Conservation (phyloP, 2,113 vertebrate genomes). For the Brevimyrus niger region DNA sequence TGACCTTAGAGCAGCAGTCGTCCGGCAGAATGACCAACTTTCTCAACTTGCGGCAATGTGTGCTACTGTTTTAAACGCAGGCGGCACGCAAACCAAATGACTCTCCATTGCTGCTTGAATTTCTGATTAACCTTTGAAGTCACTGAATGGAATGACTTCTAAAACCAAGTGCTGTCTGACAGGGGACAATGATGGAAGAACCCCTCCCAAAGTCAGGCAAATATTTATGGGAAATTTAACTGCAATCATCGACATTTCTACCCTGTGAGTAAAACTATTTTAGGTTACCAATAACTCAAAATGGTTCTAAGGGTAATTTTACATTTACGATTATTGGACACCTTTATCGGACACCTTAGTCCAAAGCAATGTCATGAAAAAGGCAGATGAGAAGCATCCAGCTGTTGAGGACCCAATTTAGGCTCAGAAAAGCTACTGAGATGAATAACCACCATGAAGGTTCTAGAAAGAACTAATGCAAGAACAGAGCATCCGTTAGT, state of each 20-base stretch:
- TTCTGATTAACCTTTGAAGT: neutral
- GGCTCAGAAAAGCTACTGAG: too few relatives aligned
- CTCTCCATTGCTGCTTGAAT: neutral
- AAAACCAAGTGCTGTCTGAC: neutral
- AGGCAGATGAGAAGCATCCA: neutral
- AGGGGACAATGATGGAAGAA: neutral
- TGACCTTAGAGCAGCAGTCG: neutral
- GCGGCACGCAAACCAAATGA: neutral
- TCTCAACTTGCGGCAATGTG: neutral
- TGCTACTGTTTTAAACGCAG: neutral
- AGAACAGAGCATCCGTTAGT: neutral
- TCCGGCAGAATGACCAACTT: neutral
- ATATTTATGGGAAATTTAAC: too few relatives aligned
- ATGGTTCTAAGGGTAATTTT: neutral
- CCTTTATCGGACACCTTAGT: neutral
- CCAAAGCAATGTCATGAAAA: neutral
- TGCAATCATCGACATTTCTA: neutral
- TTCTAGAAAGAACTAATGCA: neutral
- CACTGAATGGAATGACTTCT: neutral
- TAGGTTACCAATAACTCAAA: neutral
- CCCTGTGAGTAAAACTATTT: neutral
- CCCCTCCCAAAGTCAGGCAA: neutral
- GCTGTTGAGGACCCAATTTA: neutral
- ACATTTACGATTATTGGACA: neutral
- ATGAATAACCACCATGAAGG: neutral